phyloP scores from a whole-genome alignment of 2,113 vertebrate genomes.

The Dryoscopus gambensis region DNA sequence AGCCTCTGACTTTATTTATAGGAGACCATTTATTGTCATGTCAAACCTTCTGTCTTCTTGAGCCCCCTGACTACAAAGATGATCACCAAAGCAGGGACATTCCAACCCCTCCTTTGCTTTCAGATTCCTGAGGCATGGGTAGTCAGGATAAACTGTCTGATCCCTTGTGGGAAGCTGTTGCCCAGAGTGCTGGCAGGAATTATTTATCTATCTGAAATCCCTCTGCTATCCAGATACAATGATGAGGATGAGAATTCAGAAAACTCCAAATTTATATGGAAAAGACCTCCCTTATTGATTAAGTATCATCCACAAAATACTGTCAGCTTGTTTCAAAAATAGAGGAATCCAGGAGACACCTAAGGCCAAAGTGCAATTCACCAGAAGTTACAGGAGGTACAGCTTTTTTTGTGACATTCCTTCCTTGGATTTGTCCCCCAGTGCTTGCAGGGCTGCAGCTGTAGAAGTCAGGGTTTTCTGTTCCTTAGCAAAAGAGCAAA shows the following conservation, averaged over 20 bases:
- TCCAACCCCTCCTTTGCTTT: background rate
- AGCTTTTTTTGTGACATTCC: background rate
- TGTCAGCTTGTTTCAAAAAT: background rate
- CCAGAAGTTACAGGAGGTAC: background rate
- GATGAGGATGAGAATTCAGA: background rate
- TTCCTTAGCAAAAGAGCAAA: background rate
- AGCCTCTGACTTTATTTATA: background rate
- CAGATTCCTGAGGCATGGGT: background rate
- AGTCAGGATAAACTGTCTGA: background rate
- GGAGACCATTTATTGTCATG: background rate
- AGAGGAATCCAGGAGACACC: background rate
- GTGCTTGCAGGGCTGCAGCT: background rate
- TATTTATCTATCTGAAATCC: background rate
- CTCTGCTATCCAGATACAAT: background rate
- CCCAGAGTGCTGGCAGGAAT: background rate
- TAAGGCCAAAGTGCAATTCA: background rate
- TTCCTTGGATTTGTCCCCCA: background rate
- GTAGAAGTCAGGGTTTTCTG: background rate
- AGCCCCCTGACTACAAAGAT: background rate
- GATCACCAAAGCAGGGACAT: background rate
- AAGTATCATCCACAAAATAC: background rate
- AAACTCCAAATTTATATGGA: background rate
- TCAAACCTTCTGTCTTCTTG: background rate
- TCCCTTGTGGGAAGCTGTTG: background rate
- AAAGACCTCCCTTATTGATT: background rate